Base-by-base conservation (phyloP, 2,797 vertebrate genomes). In the Manis pentadactyla region DNA sequence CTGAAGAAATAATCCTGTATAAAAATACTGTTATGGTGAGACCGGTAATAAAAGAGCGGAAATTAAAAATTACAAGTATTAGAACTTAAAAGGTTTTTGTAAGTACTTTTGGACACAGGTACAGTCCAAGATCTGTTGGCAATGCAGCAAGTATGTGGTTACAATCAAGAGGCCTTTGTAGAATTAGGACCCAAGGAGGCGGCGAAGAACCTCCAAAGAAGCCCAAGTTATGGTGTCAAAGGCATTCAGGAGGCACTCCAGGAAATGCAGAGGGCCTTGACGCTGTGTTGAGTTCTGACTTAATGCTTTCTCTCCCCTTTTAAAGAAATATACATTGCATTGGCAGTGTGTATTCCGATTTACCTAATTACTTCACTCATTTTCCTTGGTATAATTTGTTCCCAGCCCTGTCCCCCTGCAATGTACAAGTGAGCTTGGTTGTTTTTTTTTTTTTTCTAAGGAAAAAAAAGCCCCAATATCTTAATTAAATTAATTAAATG, bases 401-500 rank as follows among this genome's bases (percentile, higher is more conserved):
- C 92, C 86, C 83, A 90, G 85, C 37, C 68, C 84, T 90, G 84
- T 93, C 61, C 83, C 83, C 87, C 95, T 74, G 94, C 90, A 61
- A 95, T 14, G 25, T 93, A 93, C 31, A 37, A 97, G 94, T 97
- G 97, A 95, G 93, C 42, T 86, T 94, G 96, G 90, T 89, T 73
- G 95, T 83, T 49, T 39, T 77, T 82, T 74, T 23, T 23, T 96
- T 92, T 94, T 92, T 96, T 96, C 97, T 57, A 57, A 93, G 31
- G 7, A 10, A 63, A 77, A 29, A 81, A 84, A 93, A 1, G 64
- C 97, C 98, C 95, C 96, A 98, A 97, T 98, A 97, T 98, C 97
- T 98, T 98, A 98, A 98, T 98, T 98, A 98, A 98, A 99, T 98
- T 99, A 98, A 98, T 98, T 99, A 98, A 97, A 97, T 94, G 94